phyloP scores from a whole-genome alignment of 2,888 invertebrate species.

The Mesorhabditis spiculigera region DNA sequence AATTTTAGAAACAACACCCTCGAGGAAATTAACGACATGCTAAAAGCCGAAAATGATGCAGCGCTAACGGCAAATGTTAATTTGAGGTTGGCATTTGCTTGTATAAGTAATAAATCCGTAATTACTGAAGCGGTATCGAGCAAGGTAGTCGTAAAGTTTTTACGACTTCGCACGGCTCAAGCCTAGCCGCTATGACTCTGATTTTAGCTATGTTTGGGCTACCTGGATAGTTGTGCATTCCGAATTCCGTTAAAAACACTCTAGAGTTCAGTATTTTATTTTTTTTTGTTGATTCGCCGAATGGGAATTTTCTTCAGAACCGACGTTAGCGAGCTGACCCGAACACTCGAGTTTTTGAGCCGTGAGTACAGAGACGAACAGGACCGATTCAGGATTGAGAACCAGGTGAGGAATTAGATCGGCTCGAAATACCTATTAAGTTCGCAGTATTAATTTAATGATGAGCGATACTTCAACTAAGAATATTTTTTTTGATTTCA shows the following conservation, averaged over 20 bases:
- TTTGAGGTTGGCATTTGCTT: constrained; percentile 7
- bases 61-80: constrained; percentile 32
- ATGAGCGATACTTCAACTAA: too few relatives aligned
- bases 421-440: too few relatives aligned
- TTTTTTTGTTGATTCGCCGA: not conserved
- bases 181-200: not conserved
- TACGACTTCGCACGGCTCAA: not conserved
- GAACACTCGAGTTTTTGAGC: not conserved
- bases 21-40: constrained; percentile 40
- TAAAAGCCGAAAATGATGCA: constrained; percentile 37
- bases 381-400: not conserved
- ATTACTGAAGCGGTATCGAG: not conserved
- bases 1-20: constrained; percentile 31
- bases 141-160: not conserved
- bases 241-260: not conserved
- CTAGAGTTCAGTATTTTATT: not conserved
- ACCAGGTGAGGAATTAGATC: not conserved
- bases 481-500: too few relatives aligned
- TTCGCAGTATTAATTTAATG: too few relatives aligned
- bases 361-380: constrained; percentile 1
- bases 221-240: not conserved
- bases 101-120: too few relatives aligned
- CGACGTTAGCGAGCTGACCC: constrained; percentile 2
- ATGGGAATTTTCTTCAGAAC: not conserved
- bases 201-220: not conserved